phyloP scores from a whole-genome alignment of 2,113 vertebrate species.

The Psephotus haematonotus region DNA sequence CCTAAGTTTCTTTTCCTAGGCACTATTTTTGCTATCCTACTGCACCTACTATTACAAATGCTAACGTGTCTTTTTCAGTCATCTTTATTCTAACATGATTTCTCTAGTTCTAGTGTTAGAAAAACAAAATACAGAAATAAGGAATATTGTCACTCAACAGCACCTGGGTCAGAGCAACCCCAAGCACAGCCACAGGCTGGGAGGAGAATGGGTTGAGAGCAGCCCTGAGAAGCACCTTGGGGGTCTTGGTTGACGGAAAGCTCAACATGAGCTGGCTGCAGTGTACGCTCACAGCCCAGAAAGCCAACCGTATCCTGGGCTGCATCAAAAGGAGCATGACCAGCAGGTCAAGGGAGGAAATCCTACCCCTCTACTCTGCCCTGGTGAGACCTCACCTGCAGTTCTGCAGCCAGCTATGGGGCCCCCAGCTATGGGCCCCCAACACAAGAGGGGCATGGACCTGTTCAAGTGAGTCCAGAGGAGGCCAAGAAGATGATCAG shows the following conservation, averaged over 20 bases:
- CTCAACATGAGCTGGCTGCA: background rate
- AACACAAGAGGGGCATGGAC: background rate
- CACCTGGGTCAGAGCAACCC: background rate
- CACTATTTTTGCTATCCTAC: background rate
- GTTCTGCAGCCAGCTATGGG: background rate
- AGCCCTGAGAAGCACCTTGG: background rate
- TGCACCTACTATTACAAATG: background rate
- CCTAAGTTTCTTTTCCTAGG: background rate
- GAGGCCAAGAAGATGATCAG: background rate
- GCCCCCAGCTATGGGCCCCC: no score
- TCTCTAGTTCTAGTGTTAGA: background rate
- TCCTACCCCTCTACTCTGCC: no score
- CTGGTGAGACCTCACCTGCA: background rate
- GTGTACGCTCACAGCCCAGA: background rate
- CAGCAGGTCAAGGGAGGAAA: background rate
- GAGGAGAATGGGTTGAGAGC: background rate
- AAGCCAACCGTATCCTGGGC: background rate
- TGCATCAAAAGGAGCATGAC: background rate
- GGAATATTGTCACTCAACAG: no score
- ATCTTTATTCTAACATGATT: background rate
- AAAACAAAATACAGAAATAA: background rate
- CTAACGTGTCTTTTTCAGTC: background rate
- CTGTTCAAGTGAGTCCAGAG: background rate
- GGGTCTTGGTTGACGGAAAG: background rate
- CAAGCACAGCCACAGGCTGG: background rate